phyloP scores from a whole-genome alignment of 2,888 invertebrate species.

The Caenorhabditis sp. region DNA sequence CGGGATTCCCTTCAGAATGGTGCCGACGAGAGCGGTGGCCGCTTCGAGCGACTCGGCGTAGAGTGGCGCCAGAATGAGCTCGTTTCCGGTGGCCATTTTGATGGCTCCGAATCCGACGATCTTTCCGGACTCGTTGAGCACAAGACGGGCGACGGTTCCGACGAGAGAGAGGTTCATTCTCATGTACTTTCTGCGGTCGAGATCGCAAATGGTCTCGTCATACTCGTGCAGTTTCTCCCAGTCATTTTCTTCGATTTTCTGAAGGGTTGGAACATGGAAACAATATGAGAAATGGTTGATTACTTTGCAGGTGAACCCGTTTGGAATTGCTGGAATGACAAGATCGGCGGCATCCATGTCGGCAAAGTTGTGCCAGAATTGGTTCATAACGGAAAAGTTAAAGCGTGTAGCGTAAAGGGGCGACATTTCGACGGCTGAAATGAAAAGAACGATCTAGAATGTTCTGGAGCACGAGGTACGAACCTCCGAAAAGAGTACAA shows the following conservation, averaged over 20 bases:
- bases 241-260: conserved; percentile 53
- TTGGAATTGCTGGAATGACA: conserved; percentile 30
- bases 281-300: no score
- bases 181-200: conserved; percentile 51
- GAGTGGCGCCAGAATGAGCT: conserved; percentile 41
- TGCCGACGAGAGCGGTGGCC: conserved; percentile 32
- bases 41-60: conserved; percentile 51
- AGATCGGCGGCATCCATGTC: conserved; percentile 35
- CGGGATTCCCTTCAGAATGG: conserved; percentile 34
- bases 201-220: conserved; percentile 44
- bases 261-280: no score
- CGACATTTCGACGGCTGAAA: conserved; percentile 41
- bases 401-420: conserved; percentile 44
- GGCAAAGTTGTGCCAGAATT: conserved; percentile 55
- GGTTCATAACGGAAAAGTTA: conserved; percentile 44
- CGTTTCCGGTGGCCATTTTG: conserved; percentile 33
- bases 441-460: background rate
- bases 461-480: background rate
- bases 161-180: conserved; percentile 12
- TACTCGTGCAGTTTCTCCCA: conserved; percentile 57
- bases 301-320: conserved; percentile 41
- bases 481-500: conserved; percentile 39
- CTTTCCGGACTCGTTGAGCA: conserved; percentile 38
- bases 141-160: conserved; percentile 38
- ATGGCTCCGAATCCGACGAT: conserved; percentile 52